Evolutionary conservation across 2,113 vertebrate genomes (phyloP), one percentile per base, ranked within the genome.

Genomic region (Xyliphius kryptos): DNA sequence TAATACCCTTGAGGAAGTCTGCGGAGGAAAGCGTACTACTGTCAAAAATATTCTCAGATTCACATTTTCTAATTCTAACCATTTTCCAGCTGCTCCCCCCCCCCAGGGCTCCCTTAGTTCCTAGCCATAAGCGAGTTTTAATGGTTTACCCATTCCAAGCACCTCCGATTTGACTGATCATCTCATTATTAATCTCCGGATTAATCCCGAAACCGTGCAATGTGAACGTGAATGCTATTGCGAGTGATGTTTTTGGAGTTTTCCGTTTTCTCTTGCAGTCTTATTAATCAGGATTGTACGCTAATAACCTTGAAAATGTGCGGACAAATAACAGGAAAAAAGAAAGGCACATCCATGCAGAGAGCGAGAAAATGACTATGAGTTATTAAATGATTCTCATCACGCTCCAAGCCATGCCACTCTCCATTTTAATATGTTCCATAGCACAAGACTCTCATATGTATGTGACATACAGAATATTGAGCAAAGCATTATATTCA

Each of bases 61-160:
- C 61, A 68, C 74, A 80, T 76, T 74, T 56, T 43, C n/a, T n/a
- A n/a, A n/a, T 56, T 71, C 68, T 69, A 17, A 36, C 47, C 50
- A 26, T 61, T 32, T 57, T 57, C 44, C 69, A 11, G 52, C 52
- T 57, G 32, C 21, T 6, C 16, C 6, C n/a, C 49, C 50, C 50
- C n/a, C n/a, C n/a, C n/a, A n/a, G n/a, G n/a, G n/a, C n/a, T n/a
- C n/a, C n/a, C 17, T 56, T 13, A 20, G n/a, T 41, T 56, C 17
- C 38, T n/a, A n/a, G 55, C 37, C 7, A 41, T 41, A 19, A 12
- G 16, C 51, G 41, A 52, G 57, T 40, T 63, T 40, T 14, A 63
- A 58, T n/a, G 16, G 55, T 43, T 41, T 56, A 2, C 7, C 20
- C 16, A 14, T 17, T 41, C 52, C 32, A 37, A n/a, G n/a, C 12